Evolutionary conservation across 2,113 vertebrate species (phyloP).

Genomic region (Stegostoma tigrinum): DNA sequence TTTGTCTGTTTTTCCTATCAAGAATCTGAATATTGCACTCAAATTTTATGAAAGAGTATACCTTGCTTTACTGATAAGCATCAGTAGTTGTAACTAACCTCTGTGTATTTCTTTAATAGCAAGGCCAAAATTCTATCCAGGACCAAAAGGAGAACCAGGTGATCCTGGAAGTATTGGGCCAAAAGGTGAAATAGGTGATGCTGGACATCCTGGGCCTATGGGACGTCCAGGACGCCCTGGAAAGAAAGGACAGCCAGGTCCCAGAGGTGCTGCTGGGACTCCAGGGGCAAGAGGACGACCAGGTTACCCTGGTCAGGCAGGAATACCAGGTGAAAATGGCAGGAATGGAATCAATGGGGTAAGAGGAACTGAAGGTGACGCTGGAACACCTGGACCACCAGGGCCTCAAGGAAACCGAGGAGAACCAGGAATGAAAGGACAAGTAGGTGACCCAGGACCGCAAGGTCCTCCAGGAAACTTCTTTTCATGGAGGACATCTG

Average conservation of each 20-base stretch:
- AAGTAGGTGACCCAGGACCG: background rate
- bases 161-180: background rate
- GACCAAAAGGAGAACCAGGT: background rate
- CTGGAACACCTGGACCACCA: background rate
- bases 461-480: background rate
- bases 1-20: background rate
- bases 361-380: background rate
- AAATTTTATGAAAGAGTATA: background rate
- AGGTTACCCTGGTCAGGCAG: background rate
- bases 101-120: background rate
- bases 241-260: background rate
- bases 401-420: background rate
- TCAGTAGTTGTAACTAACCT: background rate
- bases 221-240: background rate
- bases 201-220: background rate
- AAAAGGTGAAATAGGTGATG: background rate
- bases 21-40: background rate
- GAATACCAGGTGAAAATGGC: background rate
- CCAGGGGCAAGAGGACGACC: background rate
- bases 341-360: background rate
- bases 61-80: background rate
- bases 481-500: background rate
- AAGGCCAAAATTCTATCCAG: background rate
- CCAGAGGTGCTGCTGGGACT: background rate
- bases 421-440: background rate